phyloP scores from a whole-genome alignment of 2,797 vertebrate species.

The Liasis olivaceus region DNA sequence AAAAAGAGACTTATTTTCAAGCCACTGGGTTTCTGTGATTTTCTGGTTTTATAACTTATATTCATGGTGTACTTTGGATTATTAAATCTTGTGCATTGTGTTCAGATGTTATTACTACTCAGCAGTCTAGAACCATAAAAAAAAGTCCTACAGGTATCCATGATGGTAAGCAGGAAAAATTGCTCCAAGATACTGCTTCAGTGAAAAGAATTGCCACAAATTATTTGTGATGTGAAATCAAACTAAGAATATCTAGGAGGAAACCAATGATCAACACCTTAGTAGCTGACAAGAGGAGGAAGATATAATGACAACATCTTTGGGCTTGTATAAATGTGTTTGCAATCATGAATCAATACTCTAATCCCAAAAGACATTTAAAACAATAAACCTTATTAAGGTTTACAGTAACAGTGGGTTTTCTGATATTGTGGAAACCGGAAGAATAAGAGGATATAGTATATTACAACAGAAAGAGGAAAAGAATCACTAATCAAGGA shows the following conservation, averaged over 20 bases:
- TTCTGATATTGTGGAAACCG: background rate
- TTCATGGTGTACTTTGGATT: slow-evolving; percentile 20
- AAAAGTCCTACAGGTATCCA: slow-evolving; percentile 7
- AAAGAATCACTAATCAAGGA: background rate
- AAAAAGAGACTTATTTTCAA: background rate
- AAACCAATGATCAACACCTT: slow-evolving; percentile 11
- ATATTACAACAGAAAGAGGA: background rate
- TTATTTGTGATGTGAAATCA: background rate
- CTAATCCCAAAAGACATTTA: slow-evolving; percentile 17
- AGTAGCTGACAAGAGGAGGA: background rate
- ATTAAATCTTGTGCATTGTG: slow-evolving; percentile 6
- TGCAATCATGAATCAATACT: slow-evolving; percentile 27
- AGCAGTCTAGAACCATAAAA: slow-evolving; percentile 21
- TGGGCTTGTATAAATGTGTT: slow-evolving; percentile 7
- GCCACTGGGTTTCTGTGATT: background rate
- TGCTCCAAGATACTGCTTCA: slow-evolving; percentile 16
- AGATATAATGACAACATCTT: slow-evolving; percentile 5
- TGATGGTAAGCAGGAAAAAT: slow-evolving; percentile 38
- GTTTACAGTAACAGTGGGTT: background rate
- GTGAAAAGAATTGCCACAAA: slow-evolving; percentile 14
- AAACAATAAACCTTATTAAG: slow-evolving; percentile 38
- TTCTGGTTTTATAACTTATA: slow-evolving; percentile 12
- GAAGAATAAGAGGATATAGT: background rate
- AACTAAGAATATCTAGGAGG: slow-evolving; percentile 38
- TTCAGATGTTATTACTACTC: slow-evolving; percentile 14